Conservation (phyloP, 2,797 vertebrate species). For the Arnoldichthys spilopterus region DNA sequence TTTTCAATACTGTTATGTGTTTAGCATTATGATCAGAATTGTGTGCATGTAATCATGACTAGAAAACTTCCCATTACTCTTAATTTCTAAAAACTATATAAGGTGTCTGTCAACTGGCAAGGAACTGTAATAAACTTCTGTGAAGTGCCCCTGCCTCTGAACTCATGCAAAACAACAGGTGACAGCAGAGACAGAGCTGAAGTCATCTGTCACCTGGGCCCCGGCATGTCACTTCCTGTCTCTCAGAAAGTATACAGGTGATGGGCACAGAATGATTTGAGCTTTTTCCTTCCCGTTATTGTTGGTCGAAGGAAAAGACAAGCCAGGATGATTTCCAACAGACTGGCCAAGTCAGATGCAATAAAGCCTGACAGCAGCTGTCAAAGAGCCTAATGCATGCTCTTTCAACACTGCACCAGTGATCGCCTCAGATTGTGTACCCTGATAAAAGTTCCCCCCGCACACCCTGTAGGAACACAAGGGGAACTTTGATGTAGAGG, state of each 20-base stretch:
- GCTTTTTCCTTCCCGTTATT: slow-evolving; percentile 42
- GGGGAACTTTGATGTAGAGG: slow-evolving; percentile 71
- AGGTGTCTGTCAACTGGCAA: slow-evolving; percentile 10
- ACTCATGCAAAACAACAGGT: slow-evolving; percentile 42
- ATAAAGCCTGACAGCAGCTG: slow-evolving; percentile 65
- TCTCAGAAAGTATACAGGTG: slow-evolving; percentile 38
- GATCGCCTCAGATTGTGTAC: slow-evolving; percentile 68
- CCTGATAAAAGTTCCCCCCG: slow-evolving; percentile 72
- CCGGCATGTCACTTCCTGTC: slow-evolving; percentile 25
- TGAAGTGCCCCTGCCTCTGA: background rate
- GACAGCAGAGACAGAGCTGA: slow-evolving; percentile 8
- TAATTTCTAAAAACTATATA: background rate
- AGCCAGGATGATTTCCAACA: slow-evolving; percentile 55
- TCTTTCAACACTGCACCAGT: slow-evolving; percentile 68
- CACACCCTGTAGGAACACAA: slow-evolving; percentile 69
- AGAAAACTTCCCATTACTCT: background rate
- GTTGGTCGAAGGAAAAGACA: slow-evolving; percentile 56
- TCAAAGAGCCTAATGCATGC: slow-evolving; percentile 65
- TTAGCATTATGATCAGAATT: no score
- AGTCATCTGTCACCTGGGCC: slow-evolving; percentile 4
- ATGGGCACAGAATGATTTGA: slow-evolving; percentile 38
- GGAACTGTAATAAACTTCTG: slow-evolving; percentile 21
- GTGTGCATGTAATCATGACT: no score
- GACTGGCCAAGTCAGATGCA: slow-evolving; percentile 60
- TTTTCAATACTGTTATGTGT: background rate